Percentiles rank a stretch among this genome's conserved stretches.
Evolutionary conservation across 2,888 invertebrate genomes (phyloP).

Genomic region (Lepetodrilus schrolli): DNA sequence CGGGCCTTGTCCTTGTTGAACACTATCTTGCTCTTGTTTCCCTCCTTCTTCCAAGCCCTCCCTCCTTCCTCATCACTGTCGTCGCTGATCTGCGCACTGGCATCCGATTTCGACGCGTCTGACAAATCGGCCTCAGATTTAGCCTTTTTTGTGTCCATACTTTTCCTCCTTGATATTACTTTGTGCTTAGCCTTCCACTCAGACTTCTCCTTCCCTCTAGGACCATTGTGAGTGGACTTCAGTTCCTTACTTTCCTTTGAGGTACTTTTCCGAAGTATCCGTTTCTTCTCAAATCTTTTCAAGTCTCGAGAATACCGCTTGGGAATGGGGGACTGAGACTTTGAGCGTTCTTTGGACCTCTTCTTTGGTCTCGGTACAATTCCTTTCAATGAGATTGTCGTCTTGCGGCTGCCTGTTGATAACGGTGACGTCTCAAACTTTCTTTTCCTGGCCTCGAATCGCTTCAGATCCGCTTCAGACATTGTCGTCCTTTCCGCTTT

Average conservation of each 20-base stretch:
- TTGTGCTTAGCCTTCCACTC: not conserved
- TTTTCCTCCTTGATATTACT: not conserved
- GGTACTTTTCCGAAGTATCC: conserved; percentile 1
- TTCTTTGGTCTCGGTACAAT: conserved; percentile 42
- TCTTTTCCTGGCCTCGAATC: conserved; percentile 47
- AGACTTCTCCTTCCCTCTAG: not conserved
- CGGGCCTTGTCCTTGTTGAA: not conserved
- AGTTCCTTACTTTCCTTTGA: conserved; percentile 9
- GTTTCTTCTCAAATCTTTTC: not conserved
- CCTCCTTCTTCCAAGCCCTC: conserved; percentile 42
- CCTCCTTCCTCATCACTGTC: conserved; percentile 53
- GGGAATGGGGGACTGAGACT: conserved; percentile 20
- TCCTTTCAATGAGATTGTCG: conserved; percentile 58
- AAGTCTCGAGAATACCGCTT: conserved; percentile 1
- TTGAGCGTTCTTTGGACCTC: conserved; percentile 34
- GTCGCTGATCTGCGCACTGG: conserved; percentile 43
- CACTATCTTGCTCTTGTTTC: conserved; percentile 29
- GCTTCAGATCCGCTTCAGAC: conserved; percentile 28
- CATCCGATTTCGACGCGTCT: conserved; percentile 21
- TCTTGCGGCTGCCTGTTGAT: conserved; percentile 36
- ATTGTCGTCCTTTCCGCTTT: not conserved
- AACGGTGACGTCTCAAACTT: conserved; percentile 42
- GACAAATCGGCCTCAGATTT: not conserved
- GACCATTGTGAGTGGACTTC: not conserved
- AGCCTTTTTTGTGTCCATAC: conserved; percentile 8